These are phyloP conservation scores for Drosophila atripex DNA, from an alignment of 2,888 invertebrate genomes.

Conservation along the genomic window DNA sequence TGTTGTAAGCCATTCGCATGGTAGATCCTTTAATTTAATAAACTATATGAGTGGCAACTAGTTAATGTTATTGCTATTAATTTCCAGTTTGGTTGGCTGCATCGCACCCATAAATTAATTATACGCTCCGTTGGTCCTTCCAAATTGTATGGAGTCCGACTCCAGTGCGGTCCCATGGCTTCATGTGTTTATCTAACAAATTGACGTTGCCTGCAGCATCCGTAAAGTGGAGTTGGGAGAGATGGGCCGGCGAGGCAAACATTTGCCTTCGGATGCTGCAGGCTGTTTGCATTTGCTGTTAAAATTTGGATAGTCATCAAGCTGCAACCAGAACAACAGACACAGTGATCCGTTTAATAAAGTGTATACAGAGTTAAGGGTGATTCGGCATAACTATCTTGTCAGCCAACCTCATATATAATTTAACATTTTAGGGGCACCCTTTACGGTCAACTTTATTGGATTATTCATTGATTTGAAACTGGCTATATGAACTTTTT, in stretches of 20 bases:
- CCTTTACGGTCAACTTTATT: neutral
- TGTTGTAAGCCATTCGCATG: neutral
- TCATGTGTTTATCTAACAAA: slow-evolving; percentile 20
- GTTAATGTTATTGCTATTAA: neutral
- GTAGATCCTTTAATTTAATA: neutral
- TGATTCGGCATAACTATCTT: neutral
- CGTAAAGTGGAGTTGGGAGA: slow-evolving; percentile 15
- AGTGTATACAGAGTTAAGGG: neutral
- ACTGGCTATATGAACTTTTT: neutral
- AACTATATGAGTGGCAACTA: neutral
- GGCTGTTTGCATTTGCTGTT: slow-evolving; percentile 13
- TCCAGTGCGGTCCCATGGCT: slow-evolving; percentile 1
- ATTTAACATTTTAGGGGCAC: too few relatives aligned
- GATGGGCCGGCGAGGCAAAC: slow-evolving; percentile 6
- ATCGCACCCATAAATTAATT: slow-evolving; percentile 31
- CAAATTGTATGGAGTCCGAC: neutral
- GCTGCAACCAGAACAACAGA: neutral
- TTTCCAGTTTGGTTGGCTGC: slow-evolving; percentile 8
- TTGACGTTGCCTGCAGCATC: slow-evolving; percentile 23
- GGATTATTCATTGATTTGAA: neutral
- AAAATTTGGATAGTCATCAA: slow-evolving; percentile 6
- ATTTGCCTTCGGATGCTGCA: slow-evolving; percentile 1
- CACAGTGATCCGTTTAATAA: neutral
- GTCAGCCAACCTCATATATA: neutral
- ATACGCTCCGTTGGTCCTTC: slow-evolving; percentile 30